These are phyloP conservation scores for Nemotelus nigrinus DNA, from an alignment of 2,888 invertebrate genomes.

Conservation along the genomic window DNA sequence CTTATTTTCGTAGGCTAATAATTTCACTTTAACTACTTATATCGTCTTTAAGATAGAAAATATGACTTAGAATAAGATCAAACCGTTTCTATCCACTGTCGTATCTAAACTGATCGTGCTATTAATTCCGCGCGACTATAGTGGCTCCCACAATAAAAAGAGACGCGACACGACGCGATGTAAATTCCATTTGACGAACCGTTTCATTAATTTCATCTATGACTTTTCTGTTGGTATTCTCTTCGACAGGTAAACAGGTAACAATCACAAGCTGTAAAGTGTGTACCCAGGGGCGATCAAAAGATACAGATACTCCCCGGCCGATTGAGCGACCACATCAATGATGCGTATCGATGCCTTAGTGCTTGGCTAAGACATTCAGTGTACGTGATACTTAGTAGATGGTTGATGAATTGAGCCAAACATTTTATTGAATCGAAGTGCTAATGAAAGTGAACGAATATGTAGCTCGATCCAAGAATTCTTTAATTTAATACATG, in stretches of 20 bases:
- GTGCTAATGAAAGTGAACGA: too few species aligned
- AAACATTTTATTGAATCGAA: too few species aligned
- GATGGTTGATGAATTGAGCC: too few species aligned
- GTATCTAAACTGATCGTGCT: slow-evolving; percentile 25
- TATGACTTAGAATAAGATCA: slow-evolving; percentile 1
- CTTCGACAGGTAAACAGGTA: slow-evolving; percentile 22
- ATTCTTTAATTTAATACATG: too few species aligned
- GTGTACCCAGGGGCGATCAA: slow-evolving; percentile 5
- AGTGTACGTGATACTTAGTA: too few species aligned
- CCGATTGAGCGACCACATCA: too few species aligned
- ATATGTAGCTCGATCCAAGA: too few species aligned
- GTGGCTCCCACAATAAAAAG: slow-evolving; percentile 5
- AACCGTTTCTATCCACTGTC: slow-evolving; percentile 23
- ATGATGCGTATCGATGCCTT: too few species aligned
- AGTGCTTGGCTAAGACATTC: too few species aligned
- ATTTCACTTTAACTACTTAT: too few species aligned
- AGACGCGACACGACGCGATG: neutral
- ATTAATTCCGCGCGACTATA: slow-evolving; percentile 1
- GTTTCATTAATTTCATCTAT: slow-evolving; percentile 30
- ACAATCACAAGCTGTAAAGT: neutral
- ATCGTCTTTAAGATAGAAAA: neutral
- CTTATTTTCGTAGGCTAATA: too few species aligned
- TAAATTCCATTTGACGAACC: slow-evolving; percentile 20
- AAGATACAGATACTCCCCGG: neutral
- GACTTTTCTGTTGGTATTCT: slow-evolving; percentile 11